Conservation (phyloP, 1,140 invertebrate genomes). For the Drosophila melanica region DNA sequence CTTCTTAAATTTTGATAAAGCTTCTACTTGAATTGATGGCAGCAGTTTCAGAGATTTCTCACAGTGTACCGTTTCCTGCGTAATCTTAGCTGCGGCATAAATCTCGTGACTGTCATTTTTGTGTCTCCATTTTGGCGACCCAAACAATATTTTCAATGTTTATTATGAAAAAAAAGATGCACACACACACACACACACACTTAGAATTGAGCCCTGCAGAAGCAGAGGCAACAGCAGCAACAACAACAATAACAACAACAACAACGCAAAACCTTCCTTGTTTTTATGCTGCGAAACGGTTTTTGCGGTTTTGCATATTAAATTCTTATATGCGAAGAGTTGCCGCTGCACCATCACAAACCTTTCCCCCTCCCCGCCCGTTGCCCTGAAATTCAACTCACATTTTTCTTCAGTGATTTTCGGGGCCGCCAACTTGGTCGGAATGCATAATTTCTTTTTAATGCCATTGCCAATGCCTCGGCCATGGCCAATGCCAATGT, state of each 20-base stretch:
- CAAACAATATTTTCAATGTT: slow-evolving; percentile 82
- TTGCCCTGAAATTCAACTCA: slow-evolving; percentile 28
- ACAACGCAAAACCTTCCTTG: slow-evolving; percentile 10
- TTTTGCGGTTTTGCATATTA: slow-evolving; percentile 83
- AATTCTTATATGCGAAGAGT: slow-evolving; percentile 68
- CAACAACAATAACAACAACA: no score
- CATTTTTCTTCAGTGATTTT: slow-evolving; percentile 81
- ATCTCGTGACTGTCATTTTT: slow-evolving; percentile 83
- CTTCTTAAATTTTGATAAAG: background rate
- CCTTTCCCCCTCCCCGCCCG: background rate
- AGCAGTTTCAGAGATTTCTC: slow-evolving; percentile 5
- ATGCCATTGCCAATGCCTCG: slow-evolving; percentile 63
- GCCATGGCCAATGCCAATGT: slow-evolving; percentile 8
- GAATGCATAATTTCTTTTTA: slow-evolving; percentile 83
- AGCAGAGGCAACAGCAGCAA: slow-evolving; percentile 4
- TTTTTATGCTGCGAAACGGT: slow-evolving; percentile 62
- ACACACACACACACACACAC: slow-evolving; percentile 45
- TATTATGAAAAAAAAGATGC: slow-evolving; percentile 70
- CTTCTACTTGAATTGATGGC: background rate
- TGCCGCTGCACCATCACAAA: slow-evolving; percentile 3
- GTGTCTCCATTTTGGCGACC: slow-evolving; percentile 83
- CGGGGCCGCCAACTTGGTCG: slow-evolving; percentile 79
- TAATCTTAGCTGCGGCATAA: slow-evolving; percentile 79
- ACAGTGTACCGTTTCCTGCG: slow-evolving; percentile 46
- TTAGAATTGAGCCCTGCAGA: slow-evolving; percentile 14